These are phyloP conservation scores for Cirrhinus molitorella DNA, from an alignment of 2,797 vertebrate species.

Conservation along the genomic window DNA sequence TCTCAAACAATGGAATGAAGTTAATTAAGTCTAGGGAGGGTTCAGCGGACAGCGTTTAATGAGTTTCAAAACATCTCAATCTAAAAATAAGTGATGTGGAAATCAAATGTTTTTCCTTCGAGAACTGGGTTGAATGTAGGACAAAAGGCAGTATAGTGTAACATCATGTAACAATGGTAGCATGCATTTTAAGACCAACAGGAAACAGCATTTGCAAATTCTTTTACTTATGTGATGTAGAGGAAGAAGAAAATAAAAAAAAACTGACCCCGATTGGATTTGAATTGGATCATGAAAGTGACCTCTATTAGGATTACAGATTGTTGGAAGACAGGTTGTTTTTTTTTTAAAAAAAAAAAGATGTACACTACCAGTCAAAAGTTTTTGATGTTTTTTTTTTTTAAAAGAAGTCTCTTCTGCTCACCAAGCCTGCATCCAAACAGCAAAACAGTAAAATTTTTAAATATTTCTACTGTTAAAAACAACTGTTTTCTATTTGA, in stretches of 20 bases:
- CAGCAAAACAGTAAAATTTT: no score
- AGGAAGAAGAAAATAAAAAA: not conserved
- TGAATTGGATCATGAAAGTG: not conserved
- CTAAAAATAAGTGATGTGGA: not conserved
- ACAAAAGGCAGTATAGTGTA: not conserved
- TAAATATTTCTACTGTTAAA: no score
- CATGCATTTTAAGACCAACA: not conserved
- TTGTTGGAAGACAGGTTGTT: not conserved
- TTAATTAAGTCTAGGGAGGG: not conserved
- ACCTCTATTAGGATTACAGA: not conserved
- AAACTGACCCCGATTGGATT: no score
- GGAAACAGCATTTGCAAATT: not conserved
- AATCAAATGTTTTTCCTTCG: not conserved
- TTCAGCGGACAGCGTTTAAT: not conserved
- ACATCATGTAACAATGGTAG: not conserved
- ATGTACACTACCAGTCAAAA: no score
- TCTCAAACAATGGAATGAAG: conserved; percentile 19
- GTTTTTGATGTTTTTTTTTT: no score
- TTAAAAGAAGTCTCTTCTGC: no score
- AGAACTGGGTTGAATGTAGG: not conserved
- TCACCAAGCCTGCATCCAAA: no score
- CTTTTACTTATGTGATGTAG: not conserved
- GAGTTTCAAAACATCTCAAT: conserved; percentile 6
- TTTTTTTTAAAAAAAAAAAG: no score
- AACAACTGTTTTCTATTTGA: no score